phyloP scores from a whole-genome alignment of 2,797 vertebrate species.

The Poecilia wingei region DNA sequence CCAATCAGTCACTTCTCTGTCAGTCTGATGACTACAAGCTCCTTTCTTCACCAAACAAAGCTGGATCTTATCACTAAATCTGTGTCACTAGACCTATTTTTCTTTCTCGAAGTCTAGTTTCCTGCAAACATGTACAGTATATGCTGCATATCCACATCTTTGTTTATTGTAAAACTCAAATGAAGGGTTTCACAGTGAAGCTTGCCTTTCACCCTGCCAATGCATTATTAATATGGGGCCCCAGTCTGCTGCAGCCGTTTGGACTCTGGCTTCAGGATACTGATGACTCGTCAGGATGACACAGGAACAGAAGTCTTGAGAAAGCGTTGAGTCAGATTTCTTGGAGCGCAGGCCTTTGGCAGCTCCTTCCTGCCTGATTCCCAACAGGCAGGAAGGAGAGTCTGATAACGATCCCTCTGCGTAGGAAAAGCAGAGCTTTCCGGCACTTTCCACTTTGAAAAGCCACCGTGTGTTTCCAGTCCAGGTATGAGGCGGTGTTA shows the following conservation, averaged over 20 bases:
- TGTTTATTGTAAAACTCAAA: not conserved
- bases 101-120: not conserved
- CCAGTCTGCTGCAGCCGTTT: not conserved
- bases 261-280: conserved; percentile 4
- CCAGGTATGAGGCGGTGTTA: not conserved
- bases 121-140: not conserved
- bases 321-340: conserved; percentile 71
- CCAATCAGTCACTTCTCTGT: too few relatives aligned
- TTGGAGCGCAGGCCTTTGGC: conserved; percentile 44
- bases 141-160: not conserved
- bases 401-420: conserved; percentile 39
- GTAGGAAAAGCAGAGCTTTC: conserved; percentile 16
- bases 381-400: conserved; percentile 38
- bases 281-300: conserved; percentile 24
- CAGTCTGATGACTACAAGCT: not conserved
- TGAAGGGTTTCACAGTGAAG: not conserved
- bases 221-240: not conserved
- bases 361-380: conserved; percentile 54
- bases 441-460: conserved; percentile 20
- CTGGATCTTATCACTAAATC: not conserved
- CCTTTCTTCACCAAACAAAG: not conserved
- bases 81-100: conserved; percentile 12
- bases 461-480: not conserved
- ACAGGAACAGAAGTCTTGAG: conserved; percentile 56
- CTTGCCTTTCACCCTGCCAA: not conserved